Percentiles rank a stretch among this genome's conserved stretches.
Evolutionary conservation across 2,888 invertebrate genomes (phyloP).

Genomic region (Eupithecia subumbrata): DNA sequence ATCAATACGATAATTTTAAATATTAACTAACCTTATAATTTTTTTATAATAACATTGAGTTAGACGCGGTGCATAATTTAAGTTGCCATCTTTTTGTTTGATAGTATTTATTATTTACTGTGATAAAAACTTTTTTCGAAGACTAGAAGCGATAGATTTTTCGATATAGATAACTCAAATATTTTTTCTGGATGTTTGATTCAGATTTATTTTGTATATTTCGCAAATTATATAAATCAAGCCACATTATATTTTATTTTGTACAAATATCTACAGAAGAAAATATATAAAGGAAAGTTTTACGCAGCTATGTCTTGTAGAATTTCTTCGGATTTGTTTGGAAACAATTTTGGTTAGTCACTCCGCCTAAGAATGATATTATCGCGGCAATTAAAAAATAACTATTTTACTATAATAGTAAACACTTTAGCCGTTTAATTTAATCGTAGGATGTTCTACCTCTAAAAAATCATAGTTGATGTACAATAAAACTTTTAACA

Average conservation of each 20-base stretch:
- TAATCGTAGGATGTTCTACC: constrained; percentile 83
- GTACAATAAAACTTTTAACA: constrained; percentile 84
- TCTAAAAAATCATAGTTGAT: constrained; percentile 83
- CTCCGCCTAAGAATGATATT: constrained; percentile 80
- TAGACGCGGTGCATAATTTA: constrained; percentile 71
- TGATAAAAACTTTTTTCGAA: constrained; percentile 70
- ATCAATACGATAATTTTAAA: constrained; percentile 1
- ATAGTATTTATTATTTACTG: constrained; percentile 81
- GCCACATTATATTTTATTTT: constrained; percentile 20
- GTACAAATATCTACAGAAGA: constrained; percentile 33
- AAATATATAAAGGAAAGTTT: constrained; percentile 35
- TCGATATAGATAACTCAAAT: constrained; percentile 40
- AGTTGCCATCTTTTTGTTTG: constrained; percentile 76
- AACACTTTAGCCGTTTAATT: constrained; percentile 78
- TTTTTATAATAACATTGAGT: constrained; percentile 41
- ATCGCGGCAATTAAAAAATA: constrained; percentile 69
- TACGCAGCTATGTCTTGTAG: constrained; percentile 47
- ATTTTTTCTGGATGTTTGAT: constrained; percentile 18
- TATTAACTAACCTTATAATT: constrained; percentile 12
- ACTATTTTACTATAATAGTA: constrained; percentile 71
- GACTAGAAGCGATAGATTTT: constrained; percentile 43
- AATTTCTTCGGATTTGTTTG: constrained; percentile 32
- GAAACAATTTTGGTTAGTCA: constrained; percentile 60
- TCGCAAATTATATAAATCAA: constrained; percentile 13
- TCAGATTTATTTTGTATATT: constrained; percentile 44